Conservation (phyloP, 2,113 vertebrate species). For the Sceloporus undulatus region DNA sequence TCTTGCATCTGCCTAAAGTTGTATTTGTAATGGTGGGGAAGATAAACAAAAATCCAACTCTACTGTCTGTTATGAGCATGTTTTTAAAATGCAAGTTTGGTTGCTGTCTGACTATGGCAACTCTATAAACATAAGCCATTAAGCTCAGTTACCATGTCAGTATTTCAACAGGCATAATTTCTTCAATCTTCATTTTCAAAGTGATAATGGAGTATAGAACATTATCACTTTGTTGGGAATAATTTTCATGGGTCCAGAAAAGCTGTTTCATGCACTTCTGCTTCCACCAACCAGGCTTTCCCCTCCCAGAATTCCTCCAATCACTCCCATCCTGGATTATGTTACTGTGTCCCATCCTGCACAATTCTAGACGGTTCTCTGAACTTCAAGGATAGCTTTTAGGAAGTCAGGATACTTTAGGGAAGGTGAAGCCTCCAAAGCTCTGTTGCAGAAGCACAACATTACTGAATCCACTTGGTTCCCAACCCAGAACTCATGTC, state of each 20-base stretch:
- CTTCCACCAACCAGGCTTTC: background rate
- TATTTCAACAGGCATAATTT: conserved; percentile 12
- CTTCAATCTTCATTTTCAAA: background rate
- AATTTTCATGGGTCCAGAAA: background rate
- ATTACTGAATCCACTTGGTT: background rate
- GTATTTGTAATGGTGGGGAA: conserved; percentile 28
- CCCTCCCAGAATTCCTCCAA: background rate
- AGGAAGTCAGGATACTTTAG: background rate
- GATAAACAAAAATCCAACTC: conserved; percentile 42
- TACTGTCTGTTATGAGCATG: conserved; percentile 20
- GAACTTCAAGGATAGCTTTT: background rate
- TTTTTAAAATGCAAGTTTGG: background rate
- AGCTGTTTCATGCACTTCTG: too few relatives aligned
- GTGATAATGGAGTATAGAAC: background rate
- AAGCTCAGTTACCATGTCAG: background rate
- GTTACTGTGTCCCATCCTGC: background rate
- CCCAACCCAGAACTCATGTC: background rate
- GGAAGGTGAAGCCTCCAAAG: background rate
- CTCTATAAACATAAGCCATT: conserved; percentile 3
- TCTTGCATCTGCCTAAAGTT: conserved; percentile 87
- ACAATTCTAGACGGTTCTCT: background rate
- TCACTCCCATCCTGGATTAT: background rate
- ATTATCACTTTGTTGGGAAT: background rate
- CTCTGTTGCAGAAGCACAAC: background rate
- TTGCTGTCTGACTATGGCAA: background rate